A percentile compares a stretch with the other conserved stretches of the same genome.
phyloP scores from a whole-genome alignment of 2,797 vertebrate genomes.

The Gadopsis marmoratus region DNA sequence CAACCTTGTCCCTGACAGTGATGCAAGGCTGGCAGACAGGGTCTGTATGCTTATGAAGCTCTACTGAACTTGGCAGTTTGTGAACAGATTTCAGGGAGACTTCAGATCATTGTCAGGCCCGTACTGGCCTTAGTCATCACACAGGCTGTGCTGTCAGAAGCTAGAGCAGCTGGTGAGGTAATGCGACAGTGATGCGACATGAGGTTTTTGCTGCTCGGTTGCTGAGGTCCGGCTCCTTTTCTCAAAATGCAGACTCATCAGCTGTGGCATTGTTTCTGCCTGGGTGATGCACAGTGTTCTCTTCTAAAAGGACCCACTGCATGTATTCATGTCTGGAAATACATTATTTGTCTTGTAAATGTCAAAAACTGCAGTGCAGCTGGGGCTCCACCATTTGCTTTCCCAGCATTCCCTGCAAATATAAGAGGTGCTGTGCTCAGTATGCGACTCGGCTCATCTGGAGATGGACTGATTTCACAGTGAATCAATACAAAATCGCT shows the following conservation, averaged over 20 bases:
- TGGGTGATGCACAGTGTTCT: background rate
- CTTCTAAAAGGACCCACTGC: constrained; percentile 14
- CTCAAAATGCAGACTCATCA: constrained; percentile 18
- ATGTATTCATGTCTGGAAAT: constrained; percentile 19
- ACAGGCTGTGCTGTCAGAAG: constrained; percentile 52
- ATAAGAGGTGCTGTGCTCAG: background rate
- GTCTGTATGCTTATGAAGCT: constrained; percentile 19
- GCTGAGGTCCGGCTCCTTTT: constrained; percentile 8
- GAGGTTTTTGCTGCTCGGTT: constrained; percentile 29
- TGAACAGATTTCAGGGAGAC: constrained; percentile 40
- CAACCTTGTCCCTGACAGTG: constrained; percentile 25
- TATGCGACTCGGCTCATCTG: background rate
- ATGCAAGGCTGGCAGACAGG: constrained; percentile 15
- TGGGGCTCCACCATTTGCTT: background rate
- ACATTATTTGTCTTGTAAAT: constrained; percentile 24
- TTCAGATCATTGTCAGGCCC: constrained; percentile 47
- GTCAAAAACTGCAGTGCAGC: background rate
- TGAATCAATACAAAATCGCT: background rate
- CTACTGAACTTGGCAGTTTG: constrained; percentile 38
- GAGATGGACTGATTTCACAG: background rate
- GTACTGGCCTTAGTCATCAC: constrained; percentile 42
- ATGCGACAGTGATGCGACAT: constrained; percentile 37
- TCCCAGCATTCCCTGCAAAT: background rate
- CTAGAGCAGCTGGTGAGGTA: constrained; percentile 36
- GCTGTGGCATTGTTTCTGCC: constrained; percentile 37